A percentile compares a stretch with the other conserved stretches of the same genome.
Conservation (phyloP, 2,888 invertebrate genomes). For the Psococerastis gibbosa region DNA sequence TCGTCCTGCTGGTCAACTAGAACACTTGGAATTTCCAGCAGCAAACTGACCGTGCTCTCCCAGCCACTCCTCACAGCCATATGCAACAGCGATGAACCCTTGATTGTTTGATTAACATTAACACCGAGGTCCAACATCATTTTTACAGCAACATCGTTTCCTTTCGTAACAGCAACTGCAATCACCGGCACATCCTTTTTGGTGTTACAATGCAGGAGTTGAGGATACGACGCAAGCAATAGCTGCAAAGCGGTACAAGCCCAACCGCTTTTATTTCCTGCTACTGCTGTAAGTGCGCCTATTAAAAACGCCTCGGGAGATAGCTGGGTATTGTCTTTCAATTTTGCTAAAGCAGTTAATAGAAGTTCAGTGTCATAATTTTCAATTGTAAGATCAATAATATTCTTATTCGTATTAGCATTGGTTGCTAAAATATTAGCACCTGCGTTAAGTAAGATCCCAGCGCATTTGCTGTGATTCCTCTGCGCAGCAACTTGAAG, state of each 20-base stretch:
- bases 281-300: neutral
- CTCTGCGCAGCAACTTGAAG: neutral
- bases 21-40: neutral
- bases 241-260: neutral
- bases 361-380: neutral
- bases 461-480: neutral
- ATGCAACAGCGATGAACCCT: neutral
- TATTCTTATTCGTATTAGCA: neutral
- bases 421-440: neutral
- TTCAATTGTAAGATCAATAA: neutral
- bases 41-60: neutral
- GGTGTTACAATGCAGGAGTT: neutral
- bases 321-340: neutral
- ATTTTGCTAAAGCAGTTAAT: neutral
- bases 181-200: neutral
- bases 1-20: neutral
- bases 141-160: neutral
- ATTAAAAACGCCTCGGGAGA: neutral
- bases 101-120: neutral
- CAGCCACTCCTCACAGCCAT: neutral
- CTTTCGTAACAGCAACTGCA: neutral
- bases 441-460: neutral
- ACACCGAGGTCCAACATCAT: neutral
- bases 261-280: neutral
- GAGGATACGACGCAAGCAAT: neutral